Base-by-base conservation (phyloP, 2,113 vertebrate genomes). In the Nycticebus coucang region DNA sequence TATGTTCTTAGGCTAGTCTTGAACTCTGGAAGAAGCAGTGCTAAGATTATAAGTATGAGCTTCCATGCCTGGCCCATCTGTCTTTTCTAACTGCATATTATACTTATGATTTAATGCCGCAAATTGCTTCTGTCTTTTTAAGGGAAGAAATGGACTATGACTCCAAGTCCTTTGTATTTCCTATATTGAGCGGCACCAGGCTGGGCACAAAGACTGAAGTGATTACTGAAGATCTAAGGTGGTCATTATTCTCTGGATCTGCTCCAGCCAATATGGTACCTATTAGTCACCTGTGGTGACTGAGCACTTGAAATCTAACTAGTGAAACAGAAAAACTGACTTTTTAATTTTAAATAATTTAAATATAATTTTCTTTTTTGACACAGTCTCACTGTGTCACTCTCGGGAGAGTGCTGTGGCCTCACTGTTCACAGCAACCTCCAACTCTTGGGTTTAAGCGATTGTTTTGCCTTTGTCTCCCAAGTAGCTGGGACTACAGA, bases 291-390 rank as follows among this genome's bases (percentile, higher is more conserved):
- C 28, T 37, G n/a, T 45, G 71, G 66, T 28, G 66, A 5, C 10
- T 80, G 18, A 85, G n/a, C n/a, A 26, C 41, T 75, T 94, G 74
- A 86, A 69, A 71, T 21, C 12, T 57, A 37, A 66, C 66, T 45
- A 71, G 28, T 94, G 57, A 69, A 84, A 81, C 21, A 19, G 19
- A 94, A 35, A 55, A 45, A 41, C 33, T 69, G 22, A 69, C 82
- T 81, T 45, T 77, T 77, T 12, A 55, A 83, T 83, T 82, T 91
- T 79, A 84, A 81, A 68, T 81, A 79, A 74, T 71, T 93, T 93
- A 94, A 90, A 75, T 69, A 77, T 77, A 72, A 72, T 11, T 37
- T 72, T 72, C 45, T 50, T 50, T 50, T 50, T 50, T 9, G 45
- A 50, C 8, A 50, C 45, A 50, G 45, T 50, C 45, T 50, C 45